Evolutionary conservation across 1,140 invertebrate genomes (phyloP), one percentile per base, ranked within the genome.

Genomic region (Drosophila punjabiensis): DNA sequence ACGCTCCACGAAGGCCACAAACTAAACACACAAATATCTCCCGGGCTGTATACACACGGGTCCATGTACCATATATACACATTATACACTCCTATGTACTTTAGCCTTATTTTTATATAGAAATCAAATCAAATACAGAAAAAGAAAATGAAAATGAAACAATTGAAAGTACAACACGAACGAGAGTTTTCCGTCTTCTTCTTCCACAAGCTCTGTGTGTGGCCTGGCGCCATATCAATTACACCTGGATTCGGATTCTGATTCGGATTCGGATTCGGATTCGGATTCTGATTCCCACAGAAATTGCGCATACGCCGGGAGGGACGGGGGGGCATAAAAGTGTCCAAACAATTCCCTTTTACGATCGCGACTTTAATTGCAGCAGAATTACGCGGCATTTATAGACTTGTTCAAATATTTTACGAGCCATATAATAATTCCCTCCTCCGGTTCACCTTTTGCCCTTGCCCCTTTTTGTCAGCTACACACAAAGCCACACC

Each of bases 381-480:
- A 84, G 52, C 35, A 75, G 87, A 73, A 89, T 89, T 81, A 84
- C 85, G 81, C 81, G 69, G 85, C 84, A 81, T 85, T 88, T 88
- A 88, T 88, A 79, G 85, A 88, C 81, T 89, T 89, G 85, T 88
- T 81, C 85, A 88, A 89, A 88, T 88, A 88, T 81, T 88, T 88
- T 88, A 88, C 77, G 84, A 89, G 85, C 85, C 85, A 78, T 79
- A 88, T 88, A 88, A 88, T 89, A 89, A 89, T 89, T 78, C 77
- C 67, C 45, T 45, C 43, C 58, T 35, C 41, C 33, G 20, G 76
- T 41, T 53, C 35, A 58, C 35, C 66, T 58, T 74, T 61, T 41
- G 24, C 60, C 56, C 81, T 62, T 77, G 80, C 73, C 77, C 70
- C 41, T 58, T 52, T 63, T 35, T 60, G 56, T 28, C 53, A 74